phyloP scores from a whole-genome alignment of 2,113 vertebrate species.

The Riparia riparia region DNA sequence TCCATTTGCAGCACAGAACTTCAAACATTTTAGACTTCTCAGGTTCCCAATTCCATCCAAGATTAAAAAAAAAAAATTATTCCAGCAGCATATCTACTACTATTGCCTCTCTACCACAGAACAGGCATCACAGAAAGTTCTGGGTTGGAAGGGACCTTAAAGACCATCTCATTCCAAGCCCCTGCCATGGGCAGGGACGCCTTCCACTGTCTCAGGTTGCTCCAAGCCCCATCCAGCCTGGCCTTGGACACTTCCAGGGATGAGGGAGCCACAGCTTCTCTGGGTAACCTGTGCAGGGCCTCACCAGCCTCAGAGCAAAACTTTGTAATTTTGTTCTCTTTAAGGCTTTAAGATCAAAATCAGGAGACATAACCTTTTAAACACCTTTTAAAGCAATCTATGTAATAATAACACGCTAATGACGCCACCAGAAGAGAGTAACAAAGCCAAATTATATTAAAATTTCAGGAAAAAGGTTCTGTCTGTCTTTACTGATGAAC shows the following conservation, averaged over 20 bases:
- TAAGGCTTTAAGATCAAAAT: neutral
- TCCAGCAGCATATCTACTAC: neutral
- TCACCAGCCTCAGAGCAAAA: neutral
- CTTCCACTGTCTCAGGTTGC: accelerated
- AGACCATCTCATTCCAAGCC: accelerated
- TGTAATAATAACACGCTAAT: neutral
- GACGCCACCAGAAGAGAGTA: neutral
- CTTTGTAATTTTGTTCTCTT: neutral
- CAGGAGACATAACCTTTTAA: accelerated
- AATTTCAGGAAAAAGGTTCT: neutral
- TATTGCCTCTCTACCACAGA: neutral
- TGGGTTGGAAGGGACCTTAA: neutral
- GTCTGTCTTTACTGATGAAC: neutral
- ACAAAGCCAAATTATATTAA: neutral
- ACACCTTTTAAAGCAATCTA: neutral
- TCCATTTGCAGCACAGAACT: neutral
- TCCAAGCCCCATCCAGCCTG: accelerated
- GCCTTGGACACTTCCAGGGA: neutral
- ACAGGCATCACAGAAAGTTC: neutral
- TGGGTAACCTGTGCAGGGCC: neutral
- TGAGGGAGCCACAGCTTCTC: neutral
- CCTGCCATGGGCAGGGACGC: neutral
- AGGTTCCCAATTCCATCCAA: neutral
- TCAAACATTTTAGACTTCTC: neutral
- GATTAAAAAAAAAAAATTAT: neutral